Evolutionary conservation across 2,888 invertebrate species (phyloP), one percentile per base, ranked within the genome.

Genomic region (Archips crataeganus): DNA sequence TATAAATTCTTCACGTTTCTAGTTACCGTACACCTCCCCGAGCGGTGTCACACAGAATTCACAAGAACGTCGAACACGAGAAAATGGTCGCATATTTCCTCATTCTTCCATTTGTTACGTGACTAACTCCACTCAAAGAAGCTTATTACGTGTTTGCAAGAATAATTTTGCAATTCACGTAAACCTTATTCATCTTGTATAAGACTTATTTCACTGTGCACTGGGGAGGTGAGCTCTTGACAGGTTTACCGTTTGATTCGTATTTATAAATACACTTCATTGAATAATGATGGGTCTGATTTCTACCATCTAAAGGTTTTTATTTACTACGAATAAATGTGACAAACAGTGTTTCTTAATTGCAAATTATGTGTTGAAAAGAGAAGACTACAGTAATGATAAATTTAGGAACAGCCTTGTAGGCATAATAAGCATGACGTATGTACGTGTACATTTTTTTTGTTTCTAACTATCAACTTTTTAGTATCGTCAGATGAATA

Each of bases 81-180:
- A 74, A 78, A 82, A 82, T 82, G 80, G 82, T 81, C 80, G 74
- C 75, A 79, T 80, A 82, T 82, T 79, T 78, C 81, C 81, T 77
- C 80, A 78, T 81, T 81, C 80, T 75, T 81, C 82, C 84, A 85
- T 85, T 85, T 85, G 84, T 82, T 84, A 85, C 85, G 86, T 87
- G 87, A 86, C 87, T 87, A 84, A 81, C 84, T 81, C 82, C 82
- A 83, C 82, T 87, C 85, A 86, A 86, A 86, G 85, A 75, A 79
- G 83, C 85, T 87, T 87, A 87, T 85, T 85, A 87, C 84, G 81
- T 39, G 49, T 84, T 81, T 83, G 85, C 85, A 82, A 84, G 80
- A 79, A 84, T 78, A 78, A 80, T 77, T 54, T 70, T 77, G 71
- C 75, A 45, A 57, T 63, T 68, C 51, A 62, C 15, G 47, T 23